Percentiles rank a stretch among this genome's conserved stretches.
phyloP scores from a whole-genome alignment of 2,113 vertebrate species.

The Tachycineta bicolor region DNA sequence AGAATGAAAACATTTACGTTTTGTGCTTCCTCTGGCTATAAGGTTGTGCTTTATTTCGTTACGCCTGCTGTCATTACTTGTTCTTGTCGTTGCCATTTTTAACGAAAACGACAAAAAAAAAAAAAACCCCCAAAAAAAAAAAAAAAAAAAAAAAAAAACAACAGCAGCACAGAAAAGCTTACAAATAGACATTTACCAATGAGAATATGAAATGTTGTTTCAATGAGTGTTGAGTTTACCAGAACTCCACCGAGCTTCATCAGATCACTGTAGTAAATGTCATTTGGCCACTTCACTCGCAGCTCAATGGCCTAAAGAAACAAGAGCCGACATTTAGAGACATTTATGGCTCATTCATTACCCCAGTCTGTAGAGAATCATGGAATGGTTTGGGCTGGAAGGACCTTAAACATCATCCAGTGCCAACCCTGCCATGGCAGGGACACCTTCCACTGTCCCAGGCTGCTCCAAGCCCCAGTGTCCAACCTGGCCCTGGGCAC shows the following conservation, averaged over 20 bases:
- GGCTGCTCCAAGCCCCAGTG: not conserved
- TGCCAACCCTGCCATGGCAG: not conserved
- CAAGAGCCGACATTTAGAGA: not conserved
- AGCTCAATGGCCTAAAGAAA: conserved; percentile 86
- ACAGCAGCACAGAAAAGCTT: not conserved
- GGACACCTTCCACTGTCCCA: not conserved
- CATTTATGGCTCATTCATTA: not conserved
- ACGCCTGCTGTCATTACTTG: not conserved
- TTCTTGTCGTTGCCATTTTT: not conserved
- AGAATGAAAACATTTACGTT: conserved; percentile 25
- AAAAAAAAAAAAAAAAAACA: not conserved
- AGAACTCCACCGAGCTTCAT: conserved; percentile 95
- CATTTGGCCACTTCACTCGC: conserved; percentile 96
- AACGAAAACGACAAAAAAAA: no score
- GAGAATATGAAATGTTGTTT: conserved; percentile 88
- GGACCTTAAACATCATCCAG: rapidly evolving
- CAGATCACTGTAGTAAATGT: conserved; percentile 90
- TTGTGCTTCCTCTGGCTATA: not conserved
- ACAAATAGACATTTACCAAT: conserved; percentile 79
- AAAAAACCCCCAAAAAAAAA: not conserved
- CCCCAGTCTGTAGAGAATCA: not conserved
- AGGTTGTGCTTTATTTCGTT: not conserved
- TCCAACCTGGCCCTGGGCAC: not conserved
- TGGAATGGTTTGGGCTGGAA: rapidly evolving
- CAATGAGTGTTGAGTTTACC: conserved; percentile 88